phyloP scores from a whole-genome alignment of 2,888 invertebrate genomes.

The Pheosia tremula region DNA sequence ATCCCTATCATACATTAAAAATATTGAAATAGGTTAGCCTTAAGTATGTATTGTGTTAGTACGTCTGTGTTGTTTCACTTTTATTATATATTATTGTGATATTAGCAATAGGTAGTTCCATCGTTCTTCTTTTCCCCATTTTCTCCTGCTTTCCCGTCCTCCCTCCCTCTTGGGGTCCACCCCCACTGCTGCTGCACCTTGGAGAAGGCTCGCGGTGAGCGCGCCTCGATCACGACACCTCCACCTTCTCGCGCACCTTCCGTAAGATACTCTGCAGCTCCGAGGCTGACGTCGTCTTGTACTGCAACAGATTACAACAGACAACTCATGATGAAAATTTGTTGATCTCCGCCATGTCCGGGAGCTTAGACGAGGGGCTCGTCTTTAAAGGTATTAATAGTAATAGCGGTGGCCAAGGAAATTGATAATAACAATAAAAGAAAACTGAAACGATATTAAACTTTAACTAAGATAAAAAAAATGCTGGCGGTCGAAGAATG shows the following conservation, averaged over 20 bases:
- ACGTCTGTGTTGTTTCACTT: neutral
- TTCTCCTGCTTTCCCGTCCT: neutral
- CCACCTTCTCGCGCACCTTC: slow-evolving; percentile 89
- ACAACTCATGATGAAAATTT: neutral
- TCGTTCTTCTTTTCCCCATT: neutral
- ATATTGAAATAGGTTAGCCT: neutral
- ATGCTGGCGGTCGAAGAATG: no score
- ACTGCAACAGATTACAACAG: slow-evolving; percentile 81
- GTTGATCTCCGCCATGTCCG: no score
- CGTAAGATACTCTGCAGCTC: slow-evolving; percentile 91
- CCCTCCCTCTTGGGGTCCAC: neutral
- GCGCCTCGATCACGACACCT: slow-evolving; percentile 67
- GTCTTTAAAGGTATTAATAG: no score
- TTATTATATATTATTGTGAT: neutral
- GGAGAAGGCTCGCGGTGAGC: neutral
- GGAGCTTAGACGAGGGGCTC: no score
- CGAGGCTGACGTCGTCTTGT: slow-evolving; percentile 90
- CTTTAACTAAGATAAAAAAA: no score
- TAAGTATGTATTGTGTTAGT: no score
- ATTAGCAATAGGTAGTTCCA: neutral
- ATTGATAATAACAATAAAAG: no score
- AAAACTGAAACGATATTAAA: no score
- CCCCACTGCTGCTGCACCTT: neutral
- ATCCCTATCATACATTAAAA: no score
- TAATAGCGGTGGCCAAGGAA: no score